Evolutionary conservation across 1,140 invertebrate genomes (phyloP).

Genomic region (Sminthurides bifidus): DNA sequence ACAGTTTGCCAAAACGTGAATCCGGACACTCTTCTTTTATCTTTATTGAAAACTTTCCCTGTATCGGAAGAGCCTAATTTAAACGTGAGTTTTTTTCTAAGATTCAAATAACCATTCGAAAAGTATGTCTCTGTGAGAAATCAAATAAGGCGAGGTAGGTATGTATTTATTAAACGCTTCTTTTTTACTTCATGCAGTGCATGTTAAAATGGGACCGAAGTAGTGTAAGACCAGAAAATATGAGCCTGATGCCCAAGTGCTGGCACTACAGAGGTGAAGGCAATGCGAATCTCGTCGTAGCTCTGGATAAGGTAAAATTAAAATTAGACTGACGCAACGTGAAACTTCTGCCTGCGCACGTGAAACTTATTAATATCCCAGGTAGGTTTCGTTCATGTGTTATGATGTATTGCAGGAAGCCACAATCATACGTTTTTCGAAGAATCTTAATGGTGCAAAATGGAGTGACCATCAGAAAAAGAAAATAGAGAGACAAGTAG

Average conservation of each 20-base stretch:
- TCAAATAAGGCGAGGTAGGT: no score
- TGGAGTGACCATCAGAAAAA: conserved; percentile 3
- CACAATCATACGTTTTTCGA: conserved; percentile 38
- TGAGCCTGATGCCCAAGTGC: background rate
- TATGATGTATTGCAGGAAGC: conserved; percentile 35
- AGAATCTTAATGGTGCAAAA: conserved; percentile 33
- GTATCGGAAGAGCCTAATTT: no score
- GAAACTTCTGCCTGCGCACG: no score
- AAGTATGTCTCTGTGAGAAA: no score
- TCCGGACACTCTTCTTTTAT: no score
- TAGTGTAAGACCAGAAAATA: background rate
- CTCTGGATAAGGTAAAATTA: conserved; percentile 38
- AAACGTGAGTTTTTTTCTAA: no score
- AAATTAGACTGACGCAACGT: no score
- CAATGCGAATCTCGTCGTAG: conserved; percentile 42
- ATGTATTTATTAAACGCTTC: no score
- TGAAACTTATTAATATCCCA: background rate
- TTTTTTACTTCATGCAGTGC: conserved; percentile 8
- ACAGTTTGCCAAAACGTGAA: no score
- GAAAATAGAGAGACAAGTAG: conserved; percentile 36
- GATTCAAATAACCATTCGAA: no score
- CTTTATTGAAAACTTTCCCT: no score
- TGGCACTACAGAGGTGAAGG: conserved; percentile 30
- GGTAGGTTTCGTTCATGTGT: background rate
- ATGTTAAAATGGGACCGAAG: background rate